Conservation (phyloP, 1,140 invertebrate genomes). For the Listronotus bonariensis region DNA sequence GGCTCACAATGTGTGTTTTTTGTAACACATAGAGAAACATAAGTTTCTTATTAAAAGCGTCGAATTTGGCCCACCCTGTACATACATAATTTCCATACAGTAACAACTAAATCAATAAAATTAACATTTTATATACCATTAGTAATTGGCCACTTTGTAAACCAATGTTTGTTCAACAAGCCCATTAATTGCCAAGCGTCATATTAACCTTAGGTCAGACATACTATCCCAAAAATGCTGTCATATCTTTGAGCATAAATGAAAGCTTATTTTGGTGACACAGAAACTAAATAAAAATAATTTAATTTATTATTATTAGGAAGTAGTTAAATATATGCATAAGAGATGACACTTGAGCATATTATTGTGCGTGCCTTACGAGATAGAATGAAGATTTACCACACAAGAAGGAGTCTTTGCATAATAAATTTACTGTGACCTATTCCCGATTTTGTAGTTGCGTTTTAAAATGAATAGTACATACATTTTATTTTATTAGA, state of each 20-base stretch:
- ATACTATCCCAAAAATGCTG: not conserved
- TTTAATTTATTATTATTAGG: constrained; percentile 32
- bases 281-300: constrained; percentile 15
- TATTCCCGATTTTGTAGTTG: too few species aligned
- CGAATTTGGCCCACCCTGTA: too few species aligned
- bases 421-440: not conserved
- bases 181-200: not conserved
- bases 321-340: constrained; percentile 36
- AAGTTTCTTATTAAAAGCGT: too few species aligned
- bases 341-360: constrained; percentile 28
- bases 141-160: too few species aligned
- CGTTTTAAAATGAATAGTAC: too few species aligned
- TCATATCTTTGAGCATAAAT: not conserved
- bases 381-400: constrained; percentile 25
- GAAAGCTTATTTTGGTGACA: constrained; percentile 20
- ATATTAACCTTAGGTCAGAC: not conserved
- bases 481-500: too few species aligned
- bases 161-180: not conserved
- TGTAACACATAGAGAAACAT: too few species aligned
- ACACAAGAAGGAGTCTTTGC: constrained; percentile 23
- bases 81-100: too few species aligned
- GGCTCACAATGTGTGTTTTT: too few species aligned
- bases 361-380: constrained; percentile 41
- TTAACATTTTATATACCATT: too few species aligned
- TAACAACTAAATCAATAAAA: too few species aligned